Conservation (phyloP, 2,113 vertebrate genomes). For the Meles meles region DNA sequence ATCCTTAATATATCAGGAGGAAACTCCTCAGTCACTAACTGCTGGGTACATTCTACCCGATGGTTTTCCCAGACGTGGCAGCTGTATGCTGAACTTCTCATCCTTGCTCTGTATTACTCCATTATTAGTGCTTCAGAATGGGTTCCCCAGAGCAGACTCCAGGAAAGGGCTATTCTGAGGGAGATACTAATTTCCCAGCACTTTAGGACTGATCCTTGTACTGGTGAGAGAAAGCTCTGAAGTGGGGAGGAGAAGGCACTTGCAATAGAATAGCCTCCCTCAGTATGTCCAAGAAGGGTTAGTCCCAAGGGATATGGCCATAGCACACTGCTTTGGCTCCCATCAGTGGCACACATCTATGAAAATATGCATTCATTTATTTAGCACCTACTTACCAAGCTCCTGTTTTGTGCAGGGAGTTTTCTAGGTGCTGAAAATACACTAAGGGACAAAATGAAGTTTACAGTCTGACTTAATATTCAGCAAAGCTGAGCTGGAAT, state of each 20-base stretch:
- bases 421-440: background rate
- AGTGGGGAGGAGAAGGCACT: background rate
- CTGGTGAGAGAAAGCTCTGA: background rate
- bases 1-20: background rate
- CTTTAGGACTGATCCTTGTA: no score
- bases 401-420: background rate
- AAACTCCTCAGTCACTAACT: background rate
- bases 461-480: background rate
- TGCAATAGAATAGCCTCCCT: background rate
- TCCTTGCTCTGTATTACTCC: background rate
- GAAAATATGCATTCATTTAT: background rate
- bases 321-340: background rate
- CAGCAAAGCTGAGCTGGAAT: background rate
- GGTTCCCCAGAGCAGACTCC: background rate
- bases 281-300: no score
- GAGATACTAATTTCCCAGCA: background rate
- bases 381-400: background rate
- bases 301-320: background rate
- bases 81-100: background rate
- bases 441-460: background rate
- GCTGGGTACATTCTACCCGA: rapidly evolving
- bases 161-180: background rate
- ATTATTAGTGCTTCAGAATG: background rate
- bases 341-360: background rate
- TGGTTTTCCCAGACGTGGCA: background rate